phyloP scores from a whole-genome alignment of 2,113 vertebrate species.

The Chaenogobius annularis region DNA sequence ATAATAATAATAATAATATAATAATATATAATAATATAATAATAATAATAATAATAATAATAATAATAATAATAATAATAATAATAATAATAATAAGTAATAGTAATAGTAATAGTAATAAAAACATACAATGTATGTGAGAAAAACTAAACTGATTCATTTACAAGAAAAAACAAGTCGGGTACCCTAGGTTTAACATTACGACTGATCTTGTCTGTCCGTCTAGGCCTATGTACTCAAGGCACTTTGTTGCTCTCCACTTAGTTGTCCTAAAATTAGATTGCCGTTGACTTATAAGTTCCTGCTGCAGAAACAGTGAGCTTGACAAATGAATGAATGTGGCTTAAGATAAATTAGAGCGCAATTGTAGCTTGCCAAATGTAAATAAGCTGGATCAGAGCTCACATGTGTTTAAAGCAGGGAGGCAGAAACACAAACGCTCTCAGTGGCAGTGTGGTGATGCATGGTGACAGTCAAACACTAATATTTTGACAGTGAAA shows the following conservation, averaged over 20 bases:
- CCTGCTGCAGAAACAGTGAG: constrained; percentile 24
- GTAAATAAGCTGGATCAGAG: constrained; percentile 34
- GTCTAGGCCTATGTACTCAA: not conserved
- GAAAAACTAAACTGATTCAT: too few relatives aligned
- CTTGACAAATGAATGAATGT: constrained; percentile 17
- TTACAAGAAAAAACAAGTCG: too few relatives aligned
- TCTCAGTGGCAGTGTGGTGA: constrained; percentile 18
- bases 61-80: too few relatives aligned
- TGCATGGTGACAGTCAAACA: constrained; percentile 13
- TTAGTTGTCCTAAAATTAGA: not conserved
- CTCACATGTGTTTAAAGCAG: constrained; percentile 33
- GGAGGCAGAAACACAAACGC: constrained; percentile 37
- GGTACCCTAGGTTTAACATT: too few relatives aligned
- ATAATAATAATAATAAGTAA: too few relatives aligned
- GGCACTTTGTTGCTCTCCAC: not conserved
- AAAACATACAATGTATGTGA: too few relatives aligned
- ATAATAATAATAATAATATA: too few relatives aligned
- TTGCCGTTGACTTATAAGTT: not conserved
- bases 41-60: too few relatives aligned
- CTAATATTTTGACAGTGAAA: constrained; percentile 38
- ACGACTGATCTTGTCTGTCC: too few relatives aligned
- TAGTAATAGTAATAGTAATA: too few relatives aligned
- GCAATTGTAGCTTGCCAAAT: constrained; percentile 21
- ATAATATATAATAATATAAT: too few relatives aligned
- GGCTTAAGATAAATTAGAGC: constrained; percentile 11